Base-by-base conservation (phyloP, 2,888 invertebrate genomes). In the Spodoptera littoralis region DNA sequence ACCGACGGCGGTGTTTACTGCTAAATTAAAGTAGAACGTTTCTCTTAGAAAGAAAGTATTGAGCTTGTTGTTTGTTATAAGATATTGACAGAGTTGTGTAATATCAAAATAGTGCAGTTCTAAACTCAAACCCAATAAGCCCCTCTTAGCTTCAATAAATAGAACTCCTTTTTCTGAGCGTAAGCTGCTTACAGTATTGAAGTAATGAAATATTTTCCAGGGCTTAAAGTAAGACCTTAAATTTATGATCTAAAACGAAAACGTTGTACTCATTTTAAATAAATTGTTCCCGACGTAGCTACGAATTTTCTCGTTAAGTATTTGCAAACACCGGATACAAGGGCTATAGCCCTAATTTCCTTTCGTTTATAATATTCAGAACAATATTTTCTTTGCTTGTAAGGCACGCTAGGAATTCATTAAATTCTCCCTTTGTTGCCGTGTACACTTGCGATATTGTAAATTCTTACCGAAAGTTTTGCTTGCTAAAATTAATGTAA, bases 281-380 rank as follows among this genome's bases (percentile, higher is more conserved):
- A 57, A 63, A 68, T 64, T 54, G 50, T 43, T 43, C 44, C 45
- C 12, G 42, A 42, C 44, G 4, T 36, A 36, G 47, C 43, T 36
- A 41, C 43, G 9, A 27, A 46, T 60, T 57, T 68, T 60, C 47
- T 57, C 11, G n/a, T 45, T 30, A 36, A 64, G 24, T 47, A 66
- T 66, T 61, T 43, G 42, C 11, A 57, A 59, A 54, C 55, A 53
- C 43, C 49, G 55, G 22, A 53, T 53, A 73, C 46, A 47, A 59
- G 46, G 45, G 51, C 62, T 72, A 45, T 12, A 63, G 46, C 45
- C 44, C 42, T 43, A 60, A 71, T 59, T 70, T 71, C 55, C 62
- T 58, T 45, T 48, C 18, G 30, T 66, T 55, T 52, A 42, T 70
- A 63, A 18, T 70, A 63, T 74, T 58, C 47, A 60, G 42, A 49